Evolutionary conservation across 2,888 invertebrate species (phyloP).

Genomic region (Dorcus hopei): DNA sequence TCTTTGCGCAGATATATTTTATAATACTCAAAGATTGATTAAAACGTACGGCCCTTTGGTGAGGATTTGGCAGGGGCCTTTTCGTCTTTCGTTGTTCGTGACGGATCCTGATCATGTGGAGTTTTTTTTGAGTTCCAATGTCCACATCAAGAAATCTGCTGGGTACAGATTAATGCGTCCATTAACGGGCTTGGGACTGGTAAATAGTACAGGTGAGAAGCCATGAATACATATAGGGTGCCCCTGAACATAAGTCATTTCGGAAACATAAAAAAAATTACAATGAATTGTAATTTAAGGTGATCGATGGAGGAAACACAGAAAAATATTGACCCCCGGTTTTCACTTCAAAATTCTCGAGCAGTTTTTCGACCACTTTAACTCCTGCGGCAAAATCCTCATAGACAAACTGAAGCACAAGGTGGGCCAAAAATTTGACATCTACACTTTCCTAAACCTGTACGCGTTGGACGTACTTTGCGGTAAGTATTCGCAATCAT

Average conservation of each 20-base stretch:
- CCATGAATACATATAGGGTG: not conserved
- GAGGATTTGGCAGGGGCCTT: conserved; percentile 10
- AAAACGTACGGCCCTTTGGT: conserved; percentile 18
- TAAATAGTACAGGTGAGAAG: conserved; percentile 20
- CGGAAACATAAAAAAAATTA: not conserved
- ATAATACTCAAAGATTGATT: not conserved
- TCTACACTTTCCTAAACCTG: conserved; percentile 48
- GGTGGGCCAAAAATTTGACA: conserved; percentile 38
- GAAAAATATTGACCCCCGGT: conserved; percentile 50
- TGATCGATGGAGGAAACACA: conserved; percentile 46
- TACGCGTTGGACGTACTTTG: conserved; percentile 48
- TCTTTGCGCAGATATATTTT: not conserved
- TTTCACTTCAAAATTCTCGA: conserved; percentile 51
- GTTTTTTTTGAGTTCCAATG: conserved; percentile 20
- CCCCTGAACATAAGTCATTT: not conserved
- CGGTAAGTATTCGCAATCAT: conserved; percentile 30
- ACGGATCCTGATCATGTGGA: conserved; percentile 24
- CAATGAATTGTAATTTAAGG: not conserved
- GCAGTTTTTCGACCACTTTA: conserved; percentile 45
- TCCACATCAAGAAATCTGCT: conserved; percentile 23
- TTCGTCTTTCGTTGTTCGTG: conserved; percentile 16
- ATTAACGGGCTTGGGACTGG: conserved; percentile 21
- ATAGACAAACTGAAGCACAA: conserved; percentile 31
- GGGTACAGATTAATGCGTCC: conserved; percentile 21
- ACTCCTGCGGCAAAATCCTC: conserved; percentile 49